A percentile compares a stretch with the other conserved stretches of the same genome.
Conservation (phyloP, 2,797 vertebrate genomes). For the Pipistrellus nathusii region DNA sequence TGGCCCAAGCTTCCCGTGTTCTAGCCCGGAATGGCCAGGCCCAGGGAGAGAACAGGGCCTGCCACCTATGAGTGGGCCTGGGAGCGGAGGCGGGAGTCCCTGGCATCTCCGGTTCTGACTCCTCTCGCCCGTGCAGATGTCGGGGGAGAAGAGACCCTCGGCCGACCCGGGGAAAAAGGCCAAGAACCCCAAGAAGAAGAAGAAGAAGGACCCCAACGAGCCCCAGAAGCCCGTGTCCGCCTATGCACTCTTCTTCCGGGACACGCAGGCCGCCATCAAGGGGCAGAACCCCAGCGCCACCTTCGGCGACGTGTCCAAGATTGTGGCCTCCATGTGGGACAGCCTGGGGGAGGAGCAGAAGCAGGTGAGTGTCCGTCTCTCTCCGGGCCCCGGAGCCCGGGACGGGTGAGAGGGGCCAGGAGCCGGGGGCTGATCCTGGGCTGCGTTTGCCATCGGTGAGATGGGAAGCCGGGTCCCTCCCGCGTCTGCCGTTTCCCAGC, state of each 20-base stretch:
- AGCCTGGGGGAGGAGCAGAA: constrained; percentile 94
- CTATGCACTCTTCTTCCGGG: constrained; percentile 98
- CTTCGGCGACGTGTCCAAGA: constrained; percentile 98
- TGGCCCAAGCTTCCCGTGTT: not conserved
- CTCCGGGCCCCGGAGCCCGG: not conserved
- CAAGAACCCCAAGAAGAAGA: constrained; percentile 99
- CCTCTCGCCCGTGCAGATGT: constrained; percentile 89
- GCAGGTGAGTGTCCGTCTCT: not conserved
- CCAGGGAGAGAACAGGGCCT: no score
- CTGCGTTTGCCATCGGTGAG: not conserved
- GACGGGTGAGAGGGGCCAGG: not conserved
- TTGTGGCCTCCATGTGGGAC: constrained; percentile 99
- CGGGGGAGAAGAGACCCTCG: constrained; percentile 97
- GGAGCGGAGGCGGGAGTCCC: not conserved
- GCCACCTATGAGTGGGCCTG: not conserved
- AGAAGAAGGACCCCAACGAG: constrained; percentile 99
- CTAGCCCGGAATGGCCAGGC: fast-evolving
- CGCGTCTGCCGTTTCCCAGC: not conserved
- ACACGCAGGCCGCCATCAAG: constrained; percentile 99
- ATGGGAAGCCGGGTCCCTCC: not conserved
- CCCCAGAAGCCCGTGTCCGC: constrained; percentile 98
- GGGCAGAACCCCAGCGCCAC: constrained; percentile 98
- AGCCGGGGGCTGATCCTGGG: not conserved
- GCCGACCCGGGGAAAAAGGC: constrained; percentile 97
- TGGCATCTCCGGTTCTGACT: not conserved